Evolutionary conservation across 2,888 invertebrate species (phyloP).

Genomic region (Rhamphomyia laevipes): DNA sequence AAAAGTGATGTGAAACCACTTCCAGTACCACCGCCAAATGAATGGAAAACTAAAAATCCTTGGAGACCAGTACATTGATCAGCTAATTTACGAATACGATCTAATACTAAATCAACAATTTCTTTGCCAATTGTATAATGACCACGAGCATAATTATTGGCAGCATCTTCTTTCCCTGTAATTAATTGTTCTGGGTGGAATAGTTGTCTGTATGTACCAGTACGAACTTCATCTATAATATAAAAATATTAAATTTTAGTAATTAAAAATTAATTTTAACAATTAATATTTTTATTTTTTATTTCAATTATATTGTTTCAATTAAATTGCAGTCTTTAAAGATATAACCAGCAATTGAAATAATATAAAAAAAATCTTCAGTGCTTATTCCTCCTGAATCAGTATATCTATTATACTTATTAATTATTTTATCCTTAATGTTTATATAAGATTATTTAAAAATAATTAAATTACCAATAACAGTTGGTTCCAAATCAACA

Average conservation of each 20-base stretch:
- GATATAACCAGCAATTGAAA: too few relatives aligned
- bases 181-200: conserved; percentile 73
- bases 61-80: conserved; percentile 62
- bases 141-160: too few relatives aligned
- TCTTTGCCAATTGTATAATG: conserved; percentile 70
- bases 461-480: conserved; percentile 55
- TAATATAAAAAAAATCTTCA: too few relatives aligned
- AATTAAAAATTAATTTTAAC: too few relatives aligned
- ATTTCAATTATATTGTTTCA: too few relatives aligned
- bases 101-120: conserved; percentile 55
- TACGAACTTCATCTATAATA: conserved; percentile 56
- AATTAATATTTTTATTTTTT: too few relatives aligned
- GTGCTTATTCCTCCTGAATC: too few relatives aligned
- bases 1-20: conserved; percentile 74
- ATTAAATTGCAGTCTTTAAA: too few relatives aligned
- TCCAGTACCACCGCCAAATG: conserved; percentile 71
- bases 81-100: conserved; percentile 54
- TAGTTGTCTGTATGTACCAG: conserved; percentile 57
- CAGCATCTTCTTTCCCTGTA: conserved; percentile 73
- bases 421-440: too few relatives aligned
- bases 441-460: too few relatives aligned
- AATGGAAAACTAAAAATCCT: conserved; percentile 76
- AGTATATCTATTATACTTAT: too few relatives aligned
- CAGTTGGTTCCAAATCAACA: conserved; percentile 93
- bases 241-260: too few relatives aligned